These are phyloP conservation scores for Drepana arcuata DNA, from an alignment of 1,140 invertebrate species.

Conservation along the genomic window DNA sequence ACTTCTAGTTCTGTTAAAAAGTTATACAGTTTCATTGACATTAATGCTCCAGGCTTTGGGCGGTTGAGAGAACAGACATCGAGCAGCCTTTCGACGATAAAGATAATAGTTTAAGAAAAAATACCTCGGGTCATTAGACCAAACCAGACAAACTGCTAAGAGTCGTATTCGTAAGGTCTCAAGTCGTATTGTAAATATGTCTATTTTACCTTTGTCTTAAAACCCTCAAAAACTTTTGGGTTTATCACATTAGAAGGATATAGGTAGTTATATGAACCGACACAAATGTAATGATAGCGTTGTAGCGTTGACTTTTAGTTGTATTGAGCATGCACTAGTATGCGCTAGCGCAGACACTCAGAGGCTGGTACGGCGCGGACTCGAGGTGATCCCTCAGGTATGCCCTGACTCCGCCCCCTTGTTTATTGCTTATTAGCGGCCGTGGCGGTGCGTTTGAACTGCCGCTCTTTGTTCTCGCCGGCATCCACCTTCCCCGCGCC, in stretches of 20 bases:
- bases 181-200: too few species aligned
- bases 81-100: conserved; percentile 10
- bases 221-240: too few species aligned
- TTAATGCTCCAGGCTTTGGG: conserved; percentile 9
- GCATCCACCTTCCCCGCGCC: conserved; percentile 16
- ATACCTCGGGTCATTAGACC: too few species aligned
- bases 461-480: conserved; percentile 61
- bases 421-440: conserved; percentile 68
- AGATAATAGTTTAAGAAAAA: conserved; percentile 14
- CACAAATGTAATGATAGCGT: too few species aligned
- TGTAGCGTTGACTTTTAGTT: too few species aligned
- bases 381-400: conserved; percentile 59
- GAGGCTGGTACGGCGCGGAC: conserved; percentile 19
- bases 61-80: conserved; percentile 10
- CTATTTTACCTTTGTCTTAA: too few species aligned
- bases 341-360: conserved; percentile 12
- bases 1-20: too few species aligned
- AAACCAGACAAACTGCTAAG: too few species aligned
- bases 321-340: too few species aligned
- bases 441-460: conserved; percentile 56
- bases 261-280: too few species aligned
- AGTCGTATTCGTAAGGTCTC: too few species aligned
- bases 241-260: too few species aligned
- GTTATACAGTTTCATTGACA: neutral
- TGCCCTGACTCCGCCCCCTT: conserved; percentile 57